Percentiles rank a stretch among this genome's conserved stretches.
phyloP scores from a whole-genome alignment of 2,113 vertebrate genomes.

The Lucifuga dentata region DNA sequence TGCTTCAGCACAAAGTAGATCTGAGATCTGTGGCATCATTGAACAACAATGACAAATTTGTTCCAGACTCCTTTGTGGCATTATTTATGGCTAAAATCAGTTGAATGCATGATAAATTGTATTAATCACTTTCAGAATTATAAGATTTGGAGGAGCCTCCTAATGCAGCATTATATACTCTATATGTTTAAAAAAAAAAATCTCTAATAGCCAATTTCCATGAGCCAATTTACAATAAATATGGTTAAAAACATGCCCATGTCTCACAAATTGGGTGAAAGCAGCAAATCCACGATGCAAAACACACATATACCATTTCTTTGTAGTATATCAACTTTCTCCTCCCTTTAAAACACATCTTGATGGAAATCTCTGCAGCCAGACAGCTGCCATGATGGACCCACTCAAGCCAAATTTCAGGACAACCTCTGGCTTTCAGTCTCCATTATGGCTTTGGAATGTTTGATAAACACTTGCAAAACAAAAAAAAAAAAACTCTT shows the following conservation, averaged over 20 bases:
- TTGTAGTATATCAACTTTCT: slow-evolving; percentile 3
- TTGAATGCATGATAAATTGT: background rate
- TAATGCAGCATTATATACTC: background rate
- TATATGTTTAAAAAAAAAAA: no score
- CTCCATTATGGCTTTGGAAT: slow-evolving; percentile 48
- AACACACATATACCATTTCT: background rate
- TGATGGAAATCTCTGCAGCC: slow-evolving; percentile 38
- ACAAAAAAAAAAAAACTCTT: no score
- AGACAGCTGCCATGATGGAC: slow-evolving; percentile 53
- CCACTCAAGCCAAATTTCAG: slow-evolving; percentile 52
- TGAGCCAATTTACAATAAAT: no score
- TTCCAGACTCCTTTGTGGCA: background rate
- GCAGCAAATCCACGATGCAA: background rate
- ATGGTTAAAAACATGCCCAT: no score
- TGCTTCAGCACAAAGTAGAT: background rate
- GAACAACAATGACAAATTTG: background rate
- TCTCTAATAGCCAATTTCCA: no score
- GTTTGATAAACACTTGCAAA: slow-evolving; percentile 65
- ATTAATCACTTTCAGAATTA: background rate
- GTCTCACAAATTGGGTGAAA: background rate
- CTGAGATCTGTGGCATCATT: background rate
- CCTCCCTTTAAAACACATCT: slow-evolving; percentile 13
- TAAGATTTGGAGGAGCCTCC: no score
- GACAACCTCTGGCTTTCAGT: slow-evolving; percentile 41
- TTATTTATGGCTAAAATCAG: slow-evolving; percentile 6